A percentile compares a stretch with the other conserved stretches of the same genome.
Conservation (phyloP, 2,888 invertebrate species). For the Leptogaster cylindrica region DNA sequence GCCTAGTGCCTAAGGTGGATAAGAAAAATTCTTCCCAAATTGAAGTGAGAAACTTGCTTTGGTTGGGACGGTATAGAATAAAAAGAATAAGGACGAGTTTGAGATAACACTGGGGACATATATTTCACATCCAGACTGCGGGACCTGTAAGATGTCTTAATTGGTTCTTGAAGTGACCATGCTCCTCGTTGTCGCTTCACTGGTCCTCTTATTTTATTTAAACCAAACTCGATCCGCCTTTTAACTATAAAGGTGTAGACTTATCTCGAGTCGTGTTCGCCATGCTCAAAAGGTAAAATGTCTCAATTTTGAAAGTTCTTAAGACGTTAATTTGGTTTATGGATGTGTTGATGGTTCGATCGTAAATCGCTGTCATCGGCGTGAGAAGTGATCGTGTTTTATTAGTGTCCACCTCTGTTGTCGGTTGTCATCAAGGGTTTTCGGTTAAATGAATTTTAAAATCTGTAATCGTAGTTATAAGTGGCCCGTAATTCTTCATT, state of each 20-base stretch:
- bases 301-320: constrained; percentile 39
- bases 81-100: not conserved
- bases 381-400: constrained; percentile 39
- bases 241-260: constrained; percentile 19
- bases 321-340: constrained; percentile 40
- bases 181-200: constrained; percentile 37
- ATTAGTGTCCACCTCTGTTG: constrained; percentile 36
- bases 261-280: constrained; percentile 36
- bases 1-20: not conserved
- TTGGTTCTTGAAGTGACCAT: constrained; percentile 41
- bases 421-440: constrained; percentile 35
- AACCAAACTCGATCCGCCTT: constrained; percentile 27
- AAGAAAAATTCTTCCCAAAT: not conserved
- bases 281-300: constrained; percentile 33
- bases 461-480: constrained; percentile 20
- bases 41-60: not conserved
- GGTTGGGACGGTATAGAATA: not conserved
- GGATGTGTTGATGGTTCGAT: constrained; percentile 9
- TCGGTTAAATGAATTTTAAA: constrained; percentile 28
- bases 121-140: constrained; percentile 22
- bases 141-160: constrained; percentile 40
- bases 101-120: constrained; percentile 19
- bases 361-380: constrained; percentile 34
- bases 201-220: constrained; percentile 8
- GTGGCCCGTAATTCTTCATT: constrained; percentile 12